phyloP scores from a whole-genome alignment of 2,797 vertebrate species.

The Otolemur crassicaudatus region DNA sequence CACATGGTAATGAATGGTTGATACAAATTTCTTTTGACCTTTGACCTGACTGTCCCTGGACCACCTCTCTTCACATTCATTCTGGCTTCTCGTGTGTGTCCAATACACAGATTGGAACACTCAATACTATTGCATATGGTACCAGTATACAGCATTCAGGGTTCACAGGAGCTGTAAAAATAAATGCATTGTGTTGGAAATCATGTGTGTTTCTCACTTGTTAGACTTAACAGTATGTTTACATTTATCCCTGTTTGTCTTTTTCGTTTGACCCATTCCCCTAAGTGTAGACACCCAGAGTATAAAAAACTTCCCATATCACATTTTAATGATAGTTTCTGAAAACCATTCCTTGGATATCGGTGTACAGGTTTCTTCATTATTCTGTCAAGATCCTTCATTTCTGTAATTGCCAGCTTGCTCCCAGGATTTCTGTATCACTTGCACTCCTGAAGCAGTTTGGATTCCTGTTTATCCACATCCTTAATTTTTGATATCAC shows the following conservation, averaged over 20 bases:
- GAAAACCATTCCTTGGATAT: neutral
- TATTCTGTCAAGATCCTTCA: neutral
- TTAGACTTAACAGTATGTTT: neutral
- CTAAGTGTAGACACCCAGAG: neutral
- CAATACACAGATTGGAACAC: neutral
- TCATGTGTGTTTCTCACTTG: neutral
- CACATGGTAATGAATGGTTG: neutral
- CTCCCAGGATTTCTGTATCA: neutral
- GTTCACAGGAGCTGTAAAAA: neutral
- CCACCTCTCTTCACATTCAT: neutral
- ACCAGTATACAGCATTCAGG: neutral
- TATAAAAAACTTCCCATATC: neutral
- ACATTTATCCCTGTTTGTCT: neutral
- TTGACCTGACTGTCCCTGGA: neutral
- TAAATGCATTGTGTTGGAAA: neutral
- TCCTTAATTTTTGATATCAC: neutral
- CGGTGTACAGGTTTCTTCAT: neutral
- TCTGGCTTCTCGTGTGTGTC: neutral
- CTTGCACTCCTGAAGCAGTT: neutral
- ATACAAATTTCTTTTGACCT: neutral
- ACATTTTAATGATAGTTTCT: neutral
- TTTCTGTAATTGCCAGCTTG: neutral
- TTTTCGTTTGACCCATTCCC: neutral
- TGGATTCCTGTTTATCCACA: neutral
- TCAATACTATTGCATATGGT: neutral